phyloP scores from a whole-genome alignment of 2,797 vertebrate species.

The Nannoperca australis region DNA sequence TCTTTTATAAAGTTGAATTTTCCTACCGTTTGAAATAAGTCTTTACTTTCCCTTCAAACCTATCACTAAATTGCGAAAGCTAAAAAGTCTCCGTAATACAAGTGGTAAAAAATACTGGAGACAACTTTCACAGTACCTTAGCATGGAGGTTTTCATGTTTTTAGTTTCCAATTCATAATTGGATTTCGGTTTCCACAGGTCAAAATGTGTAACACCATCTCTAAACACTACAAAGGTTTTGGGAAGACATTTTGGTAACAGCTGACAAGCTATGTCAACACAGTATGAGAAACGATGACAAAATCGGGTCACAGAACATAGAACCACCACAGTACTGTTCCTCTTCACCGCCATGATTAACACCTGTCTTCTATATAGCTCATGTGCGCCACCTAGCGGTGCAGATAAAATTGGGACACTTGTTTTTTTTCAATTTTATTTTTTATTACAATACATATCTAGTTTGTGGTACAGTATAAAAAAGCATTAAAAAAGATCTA shows the following conservation, averaged over 20 bases:
- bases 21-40: neutral
- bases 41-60: neutral
- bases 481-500: slow-evolving; percentile 74
- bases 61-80: neutral
- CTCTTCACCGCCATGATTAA: neutral
- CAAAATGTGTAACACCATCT: neutral
- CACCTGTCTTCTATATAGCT: neutral
- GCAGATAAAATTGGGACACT: neutral
- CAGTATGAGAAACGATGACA: neutral
- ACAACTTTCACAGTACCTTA: neutral
- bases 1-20: neutral
- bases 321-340: neutral
- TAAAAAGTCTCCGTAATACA: neutral
- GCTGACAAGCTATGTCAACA: neutral
- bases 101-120: neutral
- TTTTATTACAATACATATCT: slow-evolving; percentile 84
- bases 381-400: slow-evolving; percentile 54
- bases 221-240: neutral
- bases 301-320: too few relatives aligned
- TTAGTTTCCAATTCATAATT: neutral
- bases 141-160: too few relatives aligned
- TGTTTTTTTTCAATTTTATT: slow-evolving; percentile 39
- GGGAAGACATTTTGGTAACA: neutral
- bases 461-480: slow-evolving; percentile 83
- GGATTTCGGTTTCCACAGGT: neutral